These are phyloP conservation scores for Melitaea athalia DNA, from an alignment of 2,888 invertebrate genomes.

Conservation along the genomic window DNA sequence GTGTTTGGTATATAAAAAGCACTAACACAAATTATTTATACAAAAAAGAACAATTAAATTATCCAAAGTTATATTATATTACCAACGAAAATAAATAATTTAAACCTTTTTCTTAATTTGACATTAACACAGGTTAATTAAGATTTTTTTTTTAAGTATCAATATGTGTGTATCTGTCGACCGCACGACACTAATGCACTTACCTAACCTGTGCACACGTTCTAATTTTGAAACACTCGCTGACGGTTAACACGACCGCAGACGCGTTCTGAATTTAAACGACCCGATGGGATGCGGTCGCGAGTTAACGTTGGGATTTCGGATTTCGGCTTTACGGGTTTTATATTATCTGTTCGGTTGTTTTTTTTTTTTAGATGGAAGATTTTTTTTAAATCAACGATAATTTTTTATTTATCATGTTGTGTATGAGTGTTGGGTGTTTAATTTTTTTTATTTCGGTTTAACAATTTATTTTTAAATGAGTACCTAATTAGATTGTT, in stretches of 20 bases:
- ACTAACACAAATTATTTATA: no score
- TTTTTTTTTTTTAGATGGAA: constrained; percentile 5
- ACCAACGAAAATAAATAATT: no score
- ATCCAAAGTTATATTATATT: no score
- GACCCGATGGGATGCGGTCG: constrained; percentile 57
- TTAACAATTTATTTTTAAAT: no score
- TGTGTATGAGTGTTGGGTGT: not conserved
- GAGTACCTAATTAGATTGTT: no score
- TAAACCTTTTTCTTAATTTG: no score
- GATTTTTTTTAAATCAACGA: not conserved
- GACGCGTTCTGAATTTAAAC: constrained; percentile 70
- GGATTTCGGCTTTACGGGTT: constrained; percentile 27
- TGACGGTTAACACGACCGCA: constrained; percentile 66
- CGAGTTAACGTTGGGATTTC: constrained; percentile 55
- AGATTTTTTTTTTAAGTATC: not conserved
- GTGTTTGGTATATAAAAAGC: no score
- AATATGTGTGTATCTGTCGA: constrained; percentile 8
- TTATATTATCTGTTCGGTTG: constrained; percentile 24
- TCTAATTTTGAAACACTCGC: constrained; percentile 40
- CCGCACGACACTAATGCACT: constrained; percentile 36
- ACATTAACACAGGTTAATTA: no score
- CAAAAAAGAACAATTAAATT: no score
- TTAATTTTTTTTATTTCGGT: no score
- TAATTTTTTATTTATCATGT: not conserved
- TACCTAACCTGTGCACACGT: constrained; percentile 28